Base-by-base conservation (phyloP, 1,140 invertebrate genomes). In the Nixonia krombeini region DNA sequence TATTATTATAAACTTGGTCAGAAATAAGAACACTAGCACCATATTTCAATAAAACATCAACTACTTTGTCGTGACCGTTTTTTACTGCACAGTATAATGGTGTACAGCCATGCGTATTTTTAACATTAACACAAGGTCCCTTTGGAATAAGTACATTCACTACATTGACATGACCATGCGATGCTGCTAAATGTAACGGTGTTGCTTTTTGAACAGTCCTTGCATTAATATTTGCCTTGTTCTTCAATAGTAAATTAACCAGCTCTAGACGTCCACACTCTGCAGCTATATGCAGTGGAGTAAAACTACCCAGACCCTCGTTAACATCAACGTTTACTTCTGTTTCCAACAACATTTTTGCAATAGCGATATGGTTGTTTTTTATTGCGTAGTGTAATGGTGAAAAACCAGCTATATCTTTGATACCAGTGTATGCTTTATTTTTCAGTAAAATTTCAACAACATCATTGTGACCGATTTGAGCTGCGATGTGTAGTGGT, bases 71-170 rank as follows among this genome's bases (percentile, higher is more conserved):
- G 15, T 56, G 38, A 31, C 46, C 50, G 23, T 49, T 35, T 42
- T 55, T 42, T 10, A 41, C n/a, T 8, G 64, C 64, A 35, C 40
- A 28, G 42, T 55, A 53, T 18, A 66, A 56, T 4, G 55, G 12
- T 13, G 47, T 62, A 21, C 16, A 53, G 18, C 38, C 55, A n/a
- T 51, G 7, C 6, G 6, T 12, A 37, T 16, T 23, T 29, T 18
- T 42, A 16, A 15, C 10, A n/a, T 68, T 84, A 1, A 92, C 86
- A 72, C 92, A 89, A 26, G 90, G 90, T 13, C 89, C 88, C 68
- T 90, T 84, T 16, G 86, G 85, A 12, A 96, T 72, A 18, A 96
- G 81, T 9, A 93, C 77, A 63, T 89, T 85, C 3, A 92, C 90
- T 42, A 94, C 90, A n/a, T 87, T 84, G 1, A 88, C 78, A 79